phyloP scores from a whole-genome alignment of 2,113 vertebrate genomes.

The Myrmecobius fasciatus region DNA sequence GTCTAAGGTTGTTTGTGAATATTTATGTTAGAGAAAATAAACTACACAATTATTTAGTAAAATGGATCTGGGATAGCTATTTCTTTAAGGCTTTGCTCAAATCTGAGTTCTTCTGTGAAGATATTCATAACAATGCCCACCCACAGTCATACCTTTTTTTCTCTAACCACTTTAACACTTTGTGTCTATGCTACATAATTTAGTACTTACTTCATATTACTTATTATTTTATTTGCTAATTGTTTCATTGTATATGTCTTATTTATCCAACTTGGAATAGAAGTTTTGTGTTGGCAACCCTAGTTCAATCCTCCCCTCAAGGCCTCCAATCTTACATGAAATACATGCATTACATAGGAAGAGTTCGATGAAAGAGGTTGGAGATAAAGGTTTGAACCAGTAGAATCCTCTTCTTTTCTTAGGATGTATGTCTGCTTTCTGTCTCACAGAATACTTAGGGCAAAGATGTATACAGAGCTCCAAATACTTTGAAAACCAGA shows the following conservation, averaged over 20 bases:
- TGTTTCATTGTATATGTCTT: neutral
- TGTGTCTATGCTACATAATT: neutral
- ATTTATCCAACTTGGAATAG: neutral
- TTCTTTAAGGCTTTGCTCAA: neutral
- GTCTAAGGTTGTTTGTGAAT: neutral
- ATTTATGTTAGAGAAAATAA: conserved; percentile 1
- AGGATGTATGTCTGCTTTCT: neutral
- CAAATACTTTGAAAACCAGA: neutral
- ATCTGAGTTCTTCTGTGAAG: neutral
- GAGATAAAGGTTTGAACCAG: neutral
- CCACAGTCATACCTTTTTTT: neutral
- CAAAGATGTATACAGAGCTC: neutral
- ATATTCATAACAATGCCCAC: neutral
- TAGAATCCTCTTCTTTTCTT: neutral
- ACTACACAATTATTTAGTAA: neutral
- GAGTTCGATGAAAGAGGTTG: neutral
- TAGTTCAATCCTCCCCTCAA: neutral
- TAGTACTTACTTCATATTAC: neutral
- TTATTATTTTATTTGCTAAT: neutral
- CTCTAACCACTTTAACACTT: neutral
- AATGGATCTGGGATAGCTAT: neutral
- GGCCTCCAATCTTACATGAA: neutral
- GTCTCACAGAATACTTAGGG: neutral
- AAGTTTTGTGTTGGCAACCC: neutral
- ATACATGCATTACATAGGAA: neutral